Conservation (phyloP, 2,797 vertebrate species). For the Mormyrops boulengeri region DNA sequence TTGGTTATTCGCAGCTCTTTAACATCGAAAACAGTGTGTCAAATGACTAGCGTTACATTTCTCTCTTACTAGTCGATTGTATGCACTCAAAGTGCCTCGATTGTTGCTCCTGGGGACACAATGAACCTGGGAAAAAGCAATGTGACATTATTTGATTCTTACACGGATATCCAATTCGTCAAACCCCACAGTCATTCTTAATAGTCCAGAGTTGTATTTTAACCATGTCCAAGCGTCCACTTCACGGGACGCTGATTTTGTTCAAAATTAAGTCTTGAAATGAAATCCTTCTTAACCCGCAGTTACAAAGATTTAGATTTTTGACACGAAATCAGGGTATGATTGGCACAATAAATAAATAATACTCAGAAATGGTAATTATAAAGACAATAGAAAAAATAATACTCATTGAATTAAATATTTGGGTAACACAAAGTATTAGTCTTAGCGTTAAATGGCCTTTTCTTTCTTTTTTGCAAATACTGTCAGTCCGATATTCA, state of each 20-base stretch:
- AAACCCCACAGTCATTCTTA: background rate
- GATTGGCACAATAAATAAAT: conserved; percentile 70
- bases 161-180: background rate
- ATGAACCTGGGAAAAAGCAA: background rate
- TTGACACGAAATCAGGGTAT: conserved; percentile 51
- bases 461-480: conserved; percentile 64
- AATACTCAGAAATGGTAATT: conserved; percentile 35
- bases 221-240: background rate
- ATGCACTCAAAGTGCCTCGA: background rate
- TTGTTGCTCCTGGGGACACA: background rate
- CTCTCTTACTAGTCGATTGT: background rate
- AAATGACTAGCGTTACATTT: background rate
- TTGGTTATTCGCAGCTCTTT: background rate
- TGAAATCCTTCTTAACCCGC: conserved; percentile 49
- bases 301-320: conserved; percentile 63
- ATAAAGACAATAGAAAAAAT: conserved; percentile 61
- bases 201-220: background rate
- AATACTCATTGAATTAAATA: conserved; percentile 70
- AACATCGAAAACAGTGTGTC: background rate
- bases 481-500: conserved; percentile 69
- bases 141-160: background rate
- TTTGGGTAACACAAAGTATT: conserved; percentile 54
- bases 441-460: conserved; percentile 63
- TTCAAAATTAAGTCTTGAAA: background rate
- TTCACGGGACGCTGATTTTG: background rate